phyloP scores from a whole-genome alignment of 2,888 invertebrate genomes.

The Ichneumon xanthorius region DNA sequence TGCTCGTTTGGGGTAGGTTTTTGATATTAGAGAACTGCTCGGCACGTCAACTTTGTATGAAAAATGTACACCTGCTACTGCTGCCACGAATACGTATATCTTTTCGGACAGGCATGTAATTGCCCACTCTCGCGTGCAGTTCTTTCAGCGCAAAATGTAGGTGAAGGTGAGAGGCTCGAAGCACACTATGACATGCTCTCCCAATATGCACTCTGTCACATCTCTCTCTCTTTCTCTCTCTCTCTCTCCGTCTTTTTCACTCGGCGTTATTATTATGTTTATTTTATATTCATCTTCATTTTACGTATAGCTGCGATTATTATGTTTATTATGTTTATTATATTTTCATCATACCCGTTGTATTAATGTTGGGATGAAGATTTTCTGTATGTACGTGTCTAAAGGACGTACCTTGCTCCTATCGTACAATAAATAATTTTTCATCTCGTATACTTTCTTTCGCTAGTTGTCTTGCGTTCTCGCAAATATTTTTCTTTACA shows the following conservation, averaged over 20 bases:
- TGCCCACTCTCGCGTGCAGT: not conserved
- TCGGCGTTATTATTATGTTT: not conserved
- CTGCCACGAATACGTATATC: slow-evolving; percentile 11
- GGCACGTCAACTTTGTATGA: slow-evolving; percentile 6
- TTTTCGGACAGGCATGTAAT: slow-evolving; percentile 20
- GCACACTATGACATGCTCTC: slow-evolving; percentile 23
- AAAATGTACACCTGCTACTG: slow-evolving; percentile 11
- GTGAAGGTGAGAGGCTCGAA: slow-evolving; percentile 68
- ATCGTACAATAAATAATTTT: no score
- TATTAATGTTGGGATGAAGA: no score
- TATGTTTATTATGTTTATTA: no score
- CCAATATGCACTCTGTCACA: slow-evolving; percentile 29
- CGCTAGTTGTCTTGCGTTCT: not conserved
- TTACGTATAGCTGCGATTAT: no score
- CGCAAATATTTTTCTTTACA: not conserved
- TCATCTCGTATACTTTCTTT: slow-evolving; percentile 17
- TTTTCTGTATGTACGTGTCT: no score
- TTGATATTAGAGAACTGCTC: not conserved
- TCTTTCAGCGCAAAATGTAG: slow-evolving; percentile 66
- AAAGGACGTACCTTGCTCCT: no score
- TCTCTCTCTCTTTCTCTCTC: not conserved
- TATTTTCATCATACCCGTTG: slow-evolving; percentile 13
- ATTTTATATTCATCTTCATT: no score
- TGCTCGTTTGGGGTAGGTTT: not conserved
- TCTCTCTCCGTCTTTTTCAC: not conserved